These are phyloP conservation scores for Forbesichthys papilliferus DNA, from an alignment of 2,113 vertebrate genomes.

Conservation along the genomic window DNA sequence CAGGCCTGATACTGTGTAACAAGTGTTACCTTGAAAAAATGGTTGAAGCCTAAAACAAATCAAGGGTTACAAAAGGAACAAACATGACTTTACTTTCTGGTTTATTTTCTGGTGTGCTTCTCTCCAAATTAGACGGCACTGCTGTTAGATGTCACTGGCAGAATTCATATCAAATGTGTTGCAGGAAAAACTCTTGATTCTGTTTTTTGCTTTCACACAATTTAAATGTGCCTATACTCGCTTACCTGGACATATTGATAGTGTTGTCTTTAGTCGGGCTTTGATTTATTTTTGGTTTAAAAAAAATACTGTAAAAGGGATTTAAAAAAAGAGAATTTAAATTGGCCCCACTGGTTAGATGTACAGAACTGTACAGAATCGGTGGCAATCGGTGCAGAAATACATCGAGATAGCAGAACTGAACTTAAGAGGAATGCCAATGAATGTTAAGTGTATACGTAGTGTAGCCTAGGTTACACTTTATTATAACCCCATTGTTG, in stretches of 20 bases:
- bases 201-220: slow-evolving; percentile 50
- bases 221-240: slow-evolving; percentile 58
- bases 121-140: slow-evolving; percentile 59
- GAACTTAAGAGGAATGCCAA: too few relatives aligned
- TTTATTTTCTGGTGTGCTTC: slow-evolving; percentile 56
- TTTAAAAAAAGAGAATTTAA: neutral
- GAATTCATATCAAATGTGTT: slow-evolving; percentile 39
- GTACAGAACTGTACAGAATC: slow-evolving; percentile 32
- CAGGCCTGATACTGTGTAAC: neutral
- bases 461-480: too few relatives aligned
- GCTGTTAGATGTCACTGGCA: slow-evolving; percentile 46
- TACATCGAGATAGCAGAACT: neutral
- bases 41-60: slow-evolving; percentile 56
- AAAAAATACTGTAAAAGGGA: too few relatives aligned
- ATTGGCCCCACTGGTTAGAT: slow-evolving; percentile 46
- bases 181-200: slow-evolving; percentile 52
- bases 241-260: slow-evolving; percentile 58
- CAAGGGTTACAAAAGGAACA: slow-evolving; percentile 62
- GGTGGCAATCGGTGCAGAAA: slow-evolving; percentile 47
- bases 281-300: slow-evolving; percentile 73
- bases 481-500: too few relatives aligned
- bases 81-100: slow-evolving; percentile 36
- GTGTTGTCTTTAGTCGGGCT: slow-evolving; percentile 50
- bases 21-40: slow-evolving; percentile 1
- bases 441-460: too few relatives aligned